Conservation (phyloP, 2,113 vertebrate genomes). For the Apistogramma diplotaenia region DNA sequence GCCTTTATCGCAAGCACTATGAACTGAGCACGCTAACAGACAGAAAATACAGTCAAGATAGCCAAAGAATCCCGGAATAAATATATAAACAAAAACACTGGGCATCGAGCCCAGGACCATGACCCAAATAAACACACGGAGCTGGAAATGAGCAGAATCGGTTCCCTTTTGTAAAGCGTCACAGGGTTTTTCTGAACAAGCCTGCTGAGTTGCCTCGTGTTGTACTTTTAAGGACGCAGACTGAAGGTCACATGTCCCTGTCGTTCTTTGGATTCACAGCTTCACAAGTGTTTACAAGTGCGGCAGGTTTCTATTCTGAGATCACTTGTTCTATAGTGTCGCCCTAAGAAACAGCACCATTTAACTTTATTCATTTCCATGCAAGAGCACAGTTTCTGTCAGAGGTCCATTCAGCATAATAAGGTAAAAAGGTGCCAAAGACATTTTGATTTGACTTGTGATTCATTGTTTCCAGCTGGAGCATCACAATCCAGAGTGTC, state of each 20-base stretch:
- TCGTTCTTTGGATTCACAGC: too few species aligned
- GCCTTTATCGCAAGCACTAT: too few species aligned
- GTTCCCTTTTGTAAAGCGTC: not conserved
- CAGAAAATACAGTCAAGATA: too few species aligned
- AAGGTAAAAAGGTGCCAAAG: rapidly evolving
- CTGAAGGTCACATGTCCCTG: too few species aligned
- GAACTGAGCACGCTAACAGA: too few species aligned
- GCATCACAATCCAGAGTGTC: not conserved
- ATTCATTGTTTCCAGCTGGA: not conserved
- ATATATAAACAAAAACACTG: too few species aligned
- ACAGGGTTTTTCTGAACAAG: too few species aligned
- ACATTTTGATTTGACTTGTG: not conserved
- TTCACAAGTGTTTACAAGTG: not conserved
- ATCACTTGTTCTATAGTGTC: not conserved
- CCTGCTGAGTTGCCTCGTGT: not conserved
- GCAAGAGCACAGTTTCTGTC: not conserved
- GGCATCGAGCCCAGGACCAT: too few species aligned
- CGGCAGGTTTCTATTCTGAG: not conserved
- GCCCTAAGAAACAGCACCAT: rapidly evolving
- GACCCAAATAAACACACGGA: too few species aligned
- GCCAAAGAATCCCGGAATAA: too few species aligned
- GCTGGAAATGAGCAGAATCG: not conserved
- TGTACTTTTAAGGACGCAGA: not conserved
- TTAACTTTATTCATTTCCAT: not conserved
- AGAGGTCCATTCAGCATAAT: not conserved